Evolutionary conservation across 2,888 invertebrate genomes (phyloP), one percentile per base, ranked within the genome.

Genomic region (Parthenolecanium corni): DNA sequence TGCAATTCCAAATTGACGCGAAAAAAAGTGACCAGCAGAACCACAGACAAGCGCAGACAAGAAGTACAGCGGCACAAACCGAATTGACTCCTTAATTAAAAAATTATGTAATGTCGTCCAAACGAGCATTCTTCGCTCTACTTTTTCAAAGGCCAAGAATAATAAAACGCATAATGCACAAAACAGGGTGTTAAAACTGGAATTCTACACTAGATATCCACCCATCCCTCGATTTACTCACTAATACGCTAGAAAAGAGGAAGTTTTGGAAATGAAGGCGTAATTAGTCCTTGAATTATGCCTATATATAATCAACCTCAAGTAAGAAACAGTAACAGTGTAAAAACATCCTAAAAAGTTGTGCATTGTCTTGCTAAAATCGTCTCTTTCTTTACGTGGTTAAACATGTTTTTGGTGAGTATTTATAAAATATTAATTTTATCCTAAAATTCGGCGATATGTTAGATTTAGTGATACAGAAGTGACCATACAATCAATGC

Each of bases 221-320:
- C 23, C 49, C 23, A 16, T 18, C 46, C 20, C 46, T 44, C 20
- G 20, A 16, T 44, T 20, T 44, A 16, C 31, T 9, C 38, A 53
- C 40, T 38, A 53, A 53, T 53, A 38, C 20, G 23, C 3, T 56
- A 47, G 49, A 49, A 49, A n/a, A 58, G 58, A 58, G 58, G 58
- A 58, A 58, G 58, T 58, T 47, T 58, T 47, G 42, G 47, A 58
- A 57, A 31, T 47, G 58, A 58, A 58, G 58, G 58, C 38, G 58
- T 58, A 58, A 58, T 58, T 58, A 58, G 58, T 58, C 58, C 58
- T 58, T 58, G 58, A 58, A 58, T 58, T 31, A 58, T 49, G 58
- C 58, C 49, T 49, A 58, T 58, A 58, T 58, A 58, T 49, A 58
- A 58, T 58, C 49, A 46, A 58, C 46, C 47, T 58, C 25, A 49